Percentiles rank a stretch among this genome's conserved stretches.
These are phyloP conservation scores for Hestina assimilis DNA, from an alignment of 1,140 invertebrate genomes.

Conservation along the genomic window DNA sequence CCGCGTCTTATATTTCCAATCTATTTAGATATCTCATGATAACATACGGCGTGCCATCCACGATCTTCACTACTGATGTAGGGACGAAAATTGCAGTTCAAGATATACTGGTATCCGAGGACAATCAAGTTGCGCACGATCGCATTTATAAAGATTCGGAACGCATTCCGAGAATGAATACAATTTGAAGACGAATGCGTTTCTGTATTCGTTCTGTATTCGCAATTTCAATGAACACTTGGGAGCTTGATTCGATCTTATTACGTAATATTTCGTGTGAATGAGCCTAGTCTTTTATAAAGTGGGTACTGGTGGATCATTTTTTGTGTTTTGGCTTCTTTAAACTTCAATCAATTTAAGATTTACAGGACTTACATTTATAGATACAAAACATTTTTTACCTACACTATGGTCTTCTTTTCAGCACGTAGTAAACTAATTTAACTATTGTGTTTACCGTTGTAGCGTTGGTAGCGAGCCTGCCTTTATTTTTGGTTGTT, in stretches of 20 bases:
- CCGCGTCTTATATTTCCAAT: slow-evolving; percentile 44
- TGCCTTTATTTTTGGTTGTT: too few relatives aligned
- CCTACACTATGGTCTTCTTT: too few relatives aligned
- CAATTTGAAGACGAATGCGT: slow-evolving; percentile 72
- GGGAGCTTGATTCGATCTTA: slow-evolving; percentile 45
- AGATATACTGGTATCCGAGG: slow-evolving; percentile 32
- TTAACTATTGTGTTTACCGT: too few relatives aligned
- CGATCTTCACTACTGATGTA: slow-evolving; percentile 20
- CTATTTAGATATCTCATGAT: slow-evolving; percentile 40
- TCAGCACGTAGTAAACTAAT: too few relatives aligned
- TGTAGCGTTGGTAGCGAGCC: too few relatives aligned
- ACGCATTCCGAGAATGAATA: slow-evolving; percentile 69
- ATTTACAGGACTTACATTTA: too few relatives aligned
- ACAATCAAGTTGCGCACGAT: slow-evolving; percentile 52
- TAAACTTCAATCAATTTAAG: not conserved
- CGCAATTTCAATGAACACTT: slow-evolving; percentile 62
- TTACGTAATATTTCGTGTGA: slow-evolving; percentile 53
- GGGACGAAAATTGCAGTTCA: slow-evolving; percentile 26
- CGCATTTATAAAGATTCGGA: slow-evolving; percentile 73
- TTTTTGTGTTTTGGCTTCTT: not conserved
- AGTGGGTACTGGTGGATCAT: not conserved
- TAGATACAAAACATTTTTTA: too few relatives aligned
- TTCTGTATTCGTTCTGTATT: slow-evolving; percentile 60
- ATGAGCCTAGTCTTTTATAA: slow-evolving; percentile 4
- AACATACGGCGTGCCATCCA: slow-evolving; percentile 28